A percentile compares a stretch with the other conserved stretches of the same genome.
Evolutionary conservation across 2,797 vertebrate species (phyloP).

Genomic region (Trachops cirrhosus): DNA sequence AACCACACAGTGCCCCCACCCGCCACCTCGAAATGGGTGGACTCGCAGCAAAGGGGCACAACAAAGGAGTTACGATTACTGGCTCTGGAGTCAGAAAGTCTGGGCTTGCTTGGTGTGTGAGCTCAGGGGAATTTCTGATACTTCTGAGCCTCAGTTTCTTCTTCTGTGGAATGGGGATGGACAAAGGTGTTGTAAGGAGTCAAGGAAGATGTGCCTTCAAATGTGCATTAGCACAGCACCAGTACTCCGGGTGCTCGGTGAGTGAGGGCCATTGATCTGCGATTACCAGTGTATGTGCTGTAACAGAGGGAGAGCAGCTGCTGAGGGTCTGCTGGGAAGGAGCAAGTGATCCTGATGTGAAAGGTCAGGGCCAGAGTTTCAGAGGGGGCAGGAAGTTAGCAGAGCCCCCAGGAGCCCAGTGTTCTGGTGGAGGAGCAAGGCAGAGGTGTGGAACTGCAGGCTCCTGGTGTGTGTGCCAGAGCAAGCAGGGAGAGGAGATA

Average conservation of each 20-base stretch:
- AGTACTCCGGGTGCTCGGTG: neutral
- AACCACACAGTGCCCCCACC: neutral
- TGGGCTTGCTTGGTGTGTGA: neutral
- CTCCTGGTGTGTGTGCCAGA: neutral
- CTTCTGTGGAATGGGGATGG: neutral
- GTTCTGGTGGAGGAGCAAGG: neutral
- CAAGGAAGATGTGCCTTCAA: neutral
- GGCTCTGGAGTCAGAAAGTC: neutral
- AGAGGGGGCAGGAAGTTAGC: neutral
- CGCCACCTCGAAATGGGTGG: neutral
- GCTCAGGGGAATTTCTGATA: neutral
- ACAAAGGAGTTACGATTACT: neutral
- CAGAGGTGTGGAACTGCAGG: neutral
- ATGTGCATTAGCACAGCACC: fast-evolving
- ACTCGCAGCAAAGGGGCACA: neutral
- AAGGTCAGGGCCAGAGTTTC: neutral
- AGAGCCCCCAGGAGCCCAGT: fast-evolving
- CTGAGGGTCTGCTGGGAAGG: neutral
- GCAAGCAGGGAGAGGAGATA: neutral
- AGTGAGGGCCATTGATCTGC: fast-evolving
- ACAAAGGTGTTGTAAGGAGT: neutral
- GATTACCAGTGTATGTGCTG: fast-evolving
- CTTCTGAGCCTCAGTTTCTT: neutral
- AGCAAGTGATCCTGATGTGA: neutral
- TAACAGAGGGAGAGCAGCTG: fast-evolving